Percentiles rank a stretch among this genome's conserved stretches.
Conservation (phyloP, 2,113 vertebrate genomes). For the Siniperca knerii region DNA sequence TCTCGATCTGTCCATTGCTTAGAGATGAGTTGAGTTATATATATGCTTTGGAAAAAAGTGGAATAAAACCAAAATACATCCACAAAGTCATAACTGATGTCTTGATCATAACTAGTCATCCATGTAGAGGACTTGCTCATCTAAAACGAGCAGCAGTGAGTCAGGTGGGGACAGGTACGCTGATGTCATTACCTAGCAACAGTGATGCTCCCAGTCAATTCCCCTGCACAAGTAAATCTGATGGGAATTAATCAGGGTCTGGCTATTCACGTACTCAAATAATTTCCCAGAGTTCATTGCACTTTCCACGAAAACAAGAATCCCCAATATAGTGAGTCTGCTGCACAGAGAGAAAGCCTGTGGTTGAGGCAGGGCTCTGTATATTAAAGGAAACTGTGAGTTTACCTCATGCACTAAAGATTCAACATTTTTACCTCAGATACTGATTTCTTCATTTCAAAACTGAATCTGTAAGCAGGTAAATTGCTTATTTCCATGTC, state of each 20-base stretch:
- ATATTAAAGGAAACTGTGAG: neutral
- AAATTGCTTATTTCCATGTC: neutral
- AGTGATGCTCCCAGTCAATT: slow-evolving; percentile 24
- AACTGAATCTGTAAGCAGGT: neutral
- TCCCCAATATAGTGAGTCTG: neutral
- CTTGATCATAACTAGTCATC: neutral
- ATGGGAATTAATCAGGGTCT: slow-evolving; percentile 26
- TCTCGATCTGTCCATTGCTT: neutral
- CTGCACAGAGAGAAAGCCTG: neutral
- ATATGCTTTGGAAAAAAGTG: neutral
- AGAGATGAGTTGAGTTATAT: slow-evolving; percentile 1
- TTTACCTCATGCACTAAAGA: neutral
- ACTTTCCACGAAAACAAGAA: slow-evolving; percentile 41
- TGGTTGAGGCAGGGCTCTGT: neutral
- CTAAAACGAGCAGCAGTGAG: neutral
- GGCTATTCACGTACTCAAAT: neutral
- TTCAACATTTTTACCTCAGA: neutral
- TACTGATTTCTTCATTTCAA: neutral
- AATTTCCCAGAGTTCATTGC: slow-evolving; percentile 29
- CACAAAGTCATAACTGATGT: neutral
- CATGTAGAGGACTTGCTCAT: neutral
- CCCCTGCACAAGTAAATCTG: slow-evolving; percentile 19
- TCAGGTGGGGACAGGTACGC: slow-evolving; percentile 6
- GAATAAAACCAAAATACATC: neutral
- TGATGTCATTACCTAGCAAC: slow-evolving; percentile 62